Conservation (phyloP, 2,113 vertebrate species). For the Hydropotes inermis region DNA sequence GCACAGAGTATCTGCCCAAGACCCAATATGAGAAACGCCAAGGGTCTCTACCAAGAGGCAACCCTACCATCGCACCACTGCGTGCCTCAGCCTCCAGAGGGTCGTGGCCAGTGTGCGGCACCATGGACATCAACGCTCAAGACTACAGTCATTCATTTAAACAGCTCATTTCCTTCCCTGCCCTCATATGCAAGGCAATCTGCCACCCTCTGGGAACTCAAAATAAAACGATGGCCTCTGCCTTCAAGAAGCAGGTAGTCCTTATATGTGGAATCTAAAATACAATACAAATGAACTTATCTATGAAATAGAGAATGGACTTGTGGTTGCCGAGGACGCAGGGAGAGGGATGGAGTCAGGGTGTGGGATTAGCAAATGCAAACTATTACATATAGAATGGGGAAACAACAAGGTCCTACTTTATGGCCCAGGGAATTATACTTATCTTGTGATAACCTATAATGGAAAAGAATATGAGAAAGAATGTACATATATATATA, state of each 20-base stretch:
- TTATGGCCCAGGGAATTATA: background rate
- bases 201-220: background rate
- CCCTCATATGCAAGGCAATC: background rate
- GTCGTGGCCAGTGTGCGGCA: accelerated
- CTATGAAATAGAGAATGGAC: background rate
- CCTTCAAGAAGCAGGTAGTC: background rate
- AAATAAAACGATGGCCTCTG: background rate
- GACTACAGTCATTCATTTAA: background rate
- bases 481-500: background rate
- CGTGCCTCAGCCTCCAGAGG: accelerated
- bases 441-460: background rate
- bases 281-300: background rate
- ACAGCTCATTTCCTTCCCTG: background rate
- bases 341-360: background rate
- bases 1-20: background rate
- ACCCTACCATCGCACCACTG: background rate
- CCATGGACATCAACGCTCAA: background rate
- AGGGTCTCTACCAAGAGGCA: background rate
- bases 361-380: background rate
- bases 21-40: background rate
- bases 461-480: background rate
- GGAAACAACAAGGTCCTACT: background rate
- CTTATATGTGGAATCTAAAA: background rate
- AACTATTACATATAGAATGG: background rate
- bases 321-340: background rate